Evolutionary conservation across 2,888 invertebrate species (phyloP).

Genomic region (Ectemnius cavifrons): DNA sequence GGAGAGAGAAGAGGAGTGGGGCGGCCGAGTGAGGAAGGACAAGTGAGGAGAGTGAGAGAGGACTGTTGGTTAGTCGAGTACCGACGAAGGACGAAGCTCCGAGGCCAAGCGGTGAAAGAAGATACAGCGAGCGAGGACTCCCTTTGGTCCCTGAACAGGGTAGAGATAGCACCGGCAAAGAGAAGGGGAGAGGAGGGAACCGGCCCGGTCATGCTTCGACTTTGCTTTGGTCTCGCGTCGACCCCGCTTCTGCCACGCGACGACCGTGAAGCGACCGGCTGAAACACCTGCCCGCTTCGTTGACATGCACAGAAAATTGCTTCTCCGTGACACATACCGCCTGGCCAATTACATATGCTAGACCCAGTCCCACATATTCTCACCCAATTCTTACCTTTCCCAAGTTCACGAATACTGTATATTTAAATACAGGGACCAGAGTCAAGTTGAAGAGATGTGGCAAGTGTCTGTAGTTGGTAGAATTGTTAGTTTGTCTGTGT

Average conservation of each 20-base stretch:
- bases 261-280: slow-evolving; percentile 64
- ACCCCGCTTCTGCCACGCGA: slow-evolving; percentile 67
- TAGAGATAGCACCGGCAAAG: slow-evolving; percentile 8
- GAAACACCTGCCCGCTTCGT: slow-evolving; percentile 69
- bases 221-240: slow-evolving; percentile 62
- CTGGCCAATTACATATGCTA: slow-evolving; percentile 23
- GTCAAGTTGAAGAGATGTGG: not conserved
- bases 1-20: slow-evolving; percentile 22
- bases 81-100: slow-evolving; percentile 26
- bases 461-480: not conserved
- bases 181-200: slow-evolving; percentile 39
- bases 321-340: not conserved
- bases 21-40: slow-evolving; percentile 11
- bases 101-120: slow-evolving; percentile 14
- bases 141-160: slow-evolving; percentile 27
- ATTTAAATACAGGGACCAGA: no score
- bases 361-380: slow-evolving; percentile 20
- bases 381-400: not conserved
- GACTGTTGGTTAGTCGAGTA: slow-evolving; percentile 18
- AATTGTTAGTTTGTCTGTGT: not conserved
- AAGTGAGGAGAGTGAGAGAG: slow-evolving; percentile 22
- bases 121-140: not conserved
- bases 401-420: no score
- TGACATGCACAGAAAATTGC: slow-evolving; percentile 69
- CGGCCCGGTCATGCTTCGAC: slow-evolving; percentile 67